Evolutionary conservation across 2,113 vertebrate genomes (phyloP), one percentile per base, ranked within the genome.

Genomic region (Sorex araneus): DNA sequence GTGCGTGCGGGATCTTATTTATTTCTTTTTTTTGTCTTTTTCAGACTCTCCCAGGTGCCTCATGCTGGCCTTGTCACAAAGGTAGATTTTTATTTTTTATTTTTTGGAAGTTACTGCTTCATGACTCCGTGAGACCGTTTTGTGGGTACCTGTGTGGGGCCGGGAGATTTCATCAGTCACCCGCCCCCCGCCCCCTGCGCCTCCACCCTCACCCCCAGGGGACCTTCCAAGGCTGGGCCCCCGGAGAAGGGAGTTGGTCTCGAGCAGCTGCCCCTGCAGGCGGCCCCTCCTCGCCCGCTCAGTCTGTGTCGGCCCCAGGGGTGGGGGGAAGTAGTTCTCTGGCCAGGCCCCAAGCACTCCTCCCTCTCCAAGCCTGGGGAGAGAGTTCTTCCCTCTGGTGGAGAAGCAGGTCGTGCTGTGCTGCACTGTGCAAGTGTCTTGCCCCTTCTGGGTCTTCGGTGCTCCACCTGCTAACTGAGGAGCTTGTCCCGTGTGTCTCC

Each of bases 61-160:
- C 97, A 97, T 93, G 77, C 95, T 98, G 96, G 97, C 98, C 95
- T 97, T 98, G 97, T 97, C 97, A 67, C 98, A 98, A 97, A 98
- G 96, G 98, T 98, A 98, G 97, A 96, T 97, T 94, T 98, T 60
- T 60, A 13, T 60, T 60, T 2, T 57, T 57, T 57, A 21, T 60
- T 60, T 60, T 60, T 93, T 3, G 13, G 77, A 36, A 60, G 0
- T 84, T 28, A 25, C 5, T n/a, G 66, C 34, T 89, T 2, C 36
- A 36, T 0, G 63, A 88, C 36, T 54, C 45, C 4, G 1, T 0
- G 73, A 92, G 15, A 64, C 81, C 74, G 47, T 43, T 36, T 69
- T 54, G 3, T 75, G 67, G 93, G 69, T 94, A 89, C 80, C 27
- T 25, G 11, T 45, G 2, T 50, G 28, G 21, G 1, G 28, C 11